Percentiles rank a stretch among this genome's conserved stretches.
These are phyloP conservation scores for Trypoxylus dichotomus DNA, from an alignment of 1,140 invertebrate species.

Conservation along the genomic window DNA sequence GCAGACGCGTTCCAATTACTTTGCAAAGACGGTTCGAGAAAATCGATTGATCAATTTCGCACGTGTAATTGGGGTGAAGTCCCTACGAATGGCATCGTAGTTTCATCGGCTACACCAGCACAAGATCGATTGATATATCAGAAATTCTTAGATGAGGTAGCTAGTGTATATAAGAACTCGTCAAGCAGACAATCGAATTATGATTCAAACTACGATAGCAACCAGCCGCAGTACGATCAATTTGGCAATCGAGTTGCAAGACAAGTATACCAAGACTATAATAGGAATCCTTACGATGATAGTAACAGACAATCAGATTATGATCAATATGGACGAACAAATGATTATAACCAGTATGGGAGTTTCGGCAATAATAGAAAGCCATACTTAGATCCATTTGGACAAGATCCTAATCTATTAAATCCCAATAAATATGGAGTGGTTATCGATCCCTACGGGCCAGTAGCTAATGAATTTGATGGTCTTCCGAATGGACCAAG, in stretches of 20 bases:
- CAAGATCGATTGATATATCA: constrained; percentile 65
- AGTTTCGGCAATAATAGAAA: constrained; percentile 29
- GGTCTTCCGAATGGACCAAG: neutral
- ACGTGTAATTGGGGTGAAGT: constrained; percentile 87
- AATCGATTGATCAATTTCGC: constrained; percentile 70
- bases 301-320: constrained; percentile 9
- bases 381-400: constrained; percentile 36
- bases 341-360: neutral
- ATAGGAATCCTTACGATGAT: neutral
- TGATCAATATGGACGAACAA: constrained; percentile 13
- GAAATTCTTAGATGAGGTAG: constrained; percentile 60
- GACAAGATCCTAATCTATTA: constrained; percentile 43
- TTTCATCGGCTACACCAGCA: constrained; percentile 73
- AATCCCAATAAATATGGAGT: constrained; percentile 49
- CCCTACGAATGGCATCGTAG: constrained; percentile 85
- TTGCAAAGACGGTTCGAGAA: constrained; percentile 79
- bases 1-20: constrained; percentile 81
- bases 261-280: constrained; percentile 37
- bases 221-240: constrained; percentile 30
- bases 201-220: neutral
- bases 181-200: neutral
- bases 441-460: constrained; percentile 47
- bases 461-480: neutral
- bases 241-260: constrained; percentile 36
- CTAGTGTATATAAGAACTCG: constrained; percentile 53